Conservation (phyloP, 2,113 vertebrate genomes). For the Dendropsophus ebraccatus region DNA sequence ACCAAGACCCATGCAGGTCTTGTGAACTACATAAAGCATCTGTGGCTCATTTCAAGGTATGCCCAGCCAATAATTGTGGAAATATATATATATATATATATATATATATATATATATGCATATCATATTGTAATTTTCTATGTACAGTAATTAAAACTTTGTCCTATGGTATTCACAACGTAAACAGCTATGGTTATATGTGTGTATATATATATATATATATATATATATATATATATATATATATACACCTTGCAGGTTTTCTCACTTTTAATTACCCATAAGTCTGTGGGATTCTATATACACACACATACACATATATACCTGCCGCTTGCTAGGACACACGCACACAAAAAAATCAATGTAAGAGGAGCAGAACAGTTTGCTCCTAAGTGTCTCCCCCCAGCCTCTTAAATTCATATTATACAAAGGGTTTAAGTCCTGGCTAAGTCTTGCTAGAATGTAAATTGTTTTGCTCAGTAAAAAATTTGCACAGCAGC, state of each 20-base stretch:
- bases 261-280: background rate
- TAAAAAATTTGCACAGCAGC: slow-evolving; percentile 68
- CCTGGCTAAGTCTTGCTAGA: slow-evolving; percentile 64
- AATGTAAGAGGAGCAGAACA: slow-evolving; percentile 57
- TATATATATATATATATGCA: too few species aligned
- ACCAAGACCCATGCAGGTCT: background rate
- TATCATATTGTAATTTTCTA: too few species aligned
- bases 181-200: too few species aligned
- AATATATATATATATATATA: too few species aligned
- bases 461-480: slow-evolving; percentile 72
- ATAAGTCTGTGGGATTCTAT: background rate
- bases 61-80: too few species aligned
- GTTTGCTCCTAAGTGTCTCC: slow-evolving; percentile 35
- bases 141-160: slow-evolving; percentile 9
- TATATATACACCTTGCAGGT: too few species aligned
- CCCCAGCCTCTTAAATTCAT: slow-evolving; percentile 63
- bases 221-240: too few species aligned
- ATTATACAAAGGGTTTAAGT: slow-evolving; percentile 64
- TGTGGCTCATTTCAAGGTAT: background rate
- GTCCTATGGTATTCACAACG: background rate
- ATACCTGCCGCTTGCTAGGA: background rate
- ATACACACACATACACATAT: background rate
- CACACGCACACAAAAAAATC: background rate
- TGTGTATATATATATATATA: too few species aligned
- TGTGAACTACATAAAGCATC: background rate